phyloP scores from a whole-genome alignment of 2,888 invertebrate species.

The Meteorus cinctellus region DNA sequence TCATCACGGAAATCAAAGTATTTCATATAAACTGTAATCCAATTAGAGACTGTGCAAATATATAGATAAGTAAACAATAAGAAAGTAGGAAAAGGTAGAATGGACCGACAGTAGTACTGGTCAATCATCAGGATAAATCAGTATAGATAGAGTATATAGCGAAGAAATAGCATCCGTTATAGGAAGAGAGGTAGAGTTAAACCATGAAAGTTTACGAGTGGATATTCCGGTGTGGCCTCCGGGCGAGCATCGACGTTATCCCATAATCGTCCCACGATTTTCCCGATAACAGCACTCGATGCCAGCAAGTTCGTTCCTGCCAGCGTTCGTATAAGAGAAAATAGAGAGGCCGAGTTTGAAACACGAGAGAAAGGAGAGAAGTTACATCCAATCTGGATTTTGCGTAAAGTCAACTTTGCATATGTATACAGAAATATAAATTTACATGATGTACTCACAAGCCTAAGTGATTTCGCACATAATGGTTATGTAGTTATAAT shows the following conservation, averaged over 20 bases:
- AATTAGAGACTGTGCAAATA: background rate
- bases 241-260: conserved; percentile 30
- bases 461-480: background rate
- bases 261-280: conserved; percentile 29
- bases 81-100: background rate
- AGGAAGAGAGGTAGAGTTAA: background rate
- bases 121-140: background rate
- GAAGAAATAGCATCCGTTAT: background rate
- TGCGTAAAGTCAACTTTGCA: background rate
- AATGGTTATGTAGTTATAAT: background rate
- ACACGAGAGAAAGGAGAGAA: background rate
- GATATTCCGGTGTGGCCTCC: background rate
- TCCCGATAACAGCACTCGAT: conserved; percentile 27
- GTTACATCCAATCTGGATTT: conserved; percentile 9
- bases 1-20: no score
- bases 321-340: background rate
- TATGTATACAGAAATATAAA: conserved; percentile 6
- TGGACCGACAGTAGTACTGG: background rate
- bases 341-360: background rate
- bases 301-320: conserved; percentile 25
- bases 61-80: background rate
- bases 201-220: conserved; percentile 28
- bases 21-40: no score
- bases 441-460: background rate
- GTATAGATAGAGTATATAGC: background rate